Percentiles rank a stretch among this genome's conserved stretches.
Evolutionary conservation across 2,888 invertebrate genomes (phyloP).

Genomic region (Spodoptera picta): DNA sequence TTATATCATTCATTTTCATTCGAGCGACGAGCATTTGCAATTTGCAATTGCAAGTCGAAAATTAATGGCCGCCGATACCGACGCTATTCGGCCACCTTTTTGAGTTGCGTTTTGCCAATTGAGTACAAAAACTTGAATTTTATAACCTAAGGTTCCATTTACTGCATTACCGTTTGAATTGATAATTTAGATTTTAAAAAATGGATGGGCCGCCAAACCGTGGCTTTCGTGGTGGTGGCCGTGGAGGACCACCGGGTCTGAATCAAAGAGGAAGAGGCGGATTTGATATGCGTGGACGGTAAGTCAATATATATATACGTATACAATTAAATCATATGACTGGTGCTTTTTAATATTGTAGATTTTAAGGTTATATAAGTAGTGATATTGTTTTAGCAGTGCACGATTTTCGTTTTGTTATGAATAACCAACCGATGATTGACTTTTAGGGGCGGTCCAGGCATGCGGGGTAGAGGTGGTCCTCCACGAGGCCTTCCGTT

Average conservation of each 20-base stretch:
- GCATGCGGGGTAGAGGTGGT: constrained; percentile 82
- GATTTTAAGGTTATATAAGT: constrained; percentile 23
- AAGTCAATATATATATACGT: constrained; percentile 37
- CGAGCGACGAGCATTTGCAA: neutral
- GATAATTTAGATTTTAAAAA: neutral
- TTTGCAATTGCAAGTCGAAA: no score
- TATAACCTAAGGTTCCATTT: no score
- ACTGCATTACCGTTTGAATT: no score
- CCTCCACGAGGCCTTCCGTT: constrained; percentile 72
- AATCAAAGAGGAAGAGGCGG: constrained; percentile 78
- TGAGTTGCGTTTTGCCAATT: neutral
- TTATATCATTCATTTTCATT: no score
- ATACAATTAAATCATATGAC: no score
- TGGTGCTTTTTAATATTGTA: neutral
- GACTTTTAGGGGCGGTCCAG: constrained; percentile 72
- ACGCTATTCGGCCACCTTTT: constrained; percentile 3
- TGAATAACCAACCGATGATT: neutral
- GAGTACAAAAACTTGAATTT: neutral
- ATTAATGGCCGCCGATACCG: constrained; percentile 27
- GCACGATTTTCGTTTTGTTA: neutral
- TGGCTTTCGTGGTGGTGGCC: constrained; percentile 83
- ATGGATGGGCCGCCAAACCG: constrained; percentile 79
- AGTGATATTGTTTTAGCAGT: neutral
- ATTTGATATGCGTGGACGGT: constrained; percentile 86
- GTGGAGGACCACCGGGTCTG: constrained; percentile 80